A percentile compares a stretch with the other conserved stretches of the same genome.
Conservation (phyloP, 1,140 invertebrate species). For the Oreohelix idahoensis region DNA sequence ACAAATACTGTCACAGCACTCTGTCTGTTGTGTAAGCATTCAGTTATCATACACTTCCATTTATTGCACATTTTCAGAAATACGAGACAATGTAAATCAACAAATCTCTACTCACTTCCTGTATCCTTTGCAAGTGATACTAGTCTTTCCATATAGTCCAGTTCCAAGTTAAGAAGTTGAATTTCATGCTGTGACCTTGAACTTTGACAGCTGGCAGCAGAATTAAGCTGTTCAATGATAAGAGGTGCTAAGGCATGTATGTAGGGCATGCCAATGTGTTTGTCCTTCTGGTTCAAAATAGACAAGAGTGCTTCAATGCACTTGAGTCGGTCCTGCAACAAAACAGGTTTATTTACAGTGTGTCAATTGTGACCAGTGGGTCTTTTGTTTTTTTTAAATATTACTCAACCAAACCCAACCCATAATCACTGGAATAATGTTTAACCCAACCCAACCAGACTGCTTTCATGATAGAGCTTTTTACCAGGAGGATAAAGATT, state of each 20-base stretch:
- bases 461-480: too few relatives aligned
- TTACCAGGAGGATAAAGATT: too few relatives aligned
- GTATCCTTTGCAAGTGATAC: slow-evolving; percentile 83
- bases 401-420: too few relatives aligned
- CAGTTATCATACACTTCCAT: too few relatives aligned
- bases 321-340: slow-evolving; percentile 79
- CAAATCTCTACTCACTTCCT: slow-evolving; percentile 71
- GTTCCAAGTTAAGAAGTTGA: slow-evolving; percentile 76
- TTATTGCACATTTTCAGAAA: too few relatives aligned
- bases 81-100: too few relatives aligned
- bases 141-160: slow-evolving; percentile 78
- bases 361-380: too few relatives aligned
- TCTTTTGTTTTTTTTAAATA: too few relatives aligned
- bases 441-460: too few relatives aligned
- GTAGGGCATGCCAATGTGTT: slow-evolving; percentile 82
- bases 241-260: slow-evolving; percentile 84
- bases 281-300: slow-evolving; percentile 82
- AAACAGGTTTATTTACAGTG: neutral
- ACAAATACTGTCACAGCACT: too few relatives aligned
- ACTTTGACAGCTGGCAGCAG: slow-evolving; percentile 29
- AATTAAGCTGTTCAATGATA: slow-evolving; percentile 67
- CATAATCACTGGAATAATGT: too few relatives aligned
- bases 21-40: too few relatives aligned
- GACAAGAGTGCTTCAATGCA: slow-evolving; percentile 85
- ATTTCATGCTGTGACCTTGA: slow-evolving; percentile 58